Evolutionary conservation across 1,140 invertebrate species (phyloP).

Genomic region (Drosophila pseudoobscura): DNA sequence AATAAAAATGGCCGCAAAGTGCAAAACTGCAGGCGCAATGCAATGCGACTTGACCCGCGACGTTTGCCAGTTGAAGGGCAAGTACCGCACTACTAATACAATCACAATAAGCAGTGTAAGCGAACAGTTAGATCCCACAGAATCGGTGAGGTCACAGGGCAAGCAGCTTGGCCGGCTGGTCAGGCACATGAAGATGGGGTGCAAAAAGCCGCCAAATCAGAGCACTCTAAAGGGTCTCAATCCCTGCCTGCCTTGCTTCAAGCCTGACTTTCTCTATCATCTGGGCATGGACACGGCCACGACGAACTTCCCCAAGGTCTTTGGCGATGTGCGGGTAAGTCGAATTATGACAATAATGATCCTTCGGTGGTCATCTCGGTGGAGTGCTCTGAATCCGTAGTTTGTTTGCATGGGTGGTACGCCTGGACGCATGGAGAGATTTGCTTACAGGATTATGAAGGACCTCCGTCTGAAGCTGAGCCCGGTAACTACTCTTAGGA

Average conservation of each 20-base stretch:
- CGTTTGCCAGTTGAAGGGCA: too few relatives aligned
- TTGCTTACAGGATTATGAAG: constrained; percentile 50
- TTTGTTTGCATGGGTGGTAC: constrained; percentile 61
- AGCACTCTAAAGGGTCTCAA: constrained; percentile 32
- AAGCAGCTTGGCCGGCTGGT: constrained; percentile 48
- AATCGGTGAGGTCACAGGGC: constrained; percentile 51
- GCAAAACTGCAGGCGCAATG: too few relatives aligned
- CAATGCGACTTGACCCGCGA: too few relatives aligned
- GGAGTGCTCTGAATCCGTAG: constrained; percentile 9
- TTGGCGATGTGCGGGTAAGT: constrained; percentile 68
- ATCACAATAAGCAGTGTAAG: too few relatives aligned
- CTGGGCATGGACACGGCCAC: constrained; percentile 34
- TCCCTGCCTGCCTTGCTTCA: constrained; percentile 52
- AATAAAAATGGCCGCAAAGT: too few relatives aligned
- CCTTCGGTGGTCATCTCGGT: too few relatives aligned
- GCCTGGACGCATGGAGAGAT: constrained; percentile 34
- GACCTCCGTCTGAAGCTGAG: constrained; percentile 59
- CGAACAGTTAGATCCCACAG: constrained; percentile 16
- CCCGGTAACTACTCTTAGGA: constrained; percentile 30
- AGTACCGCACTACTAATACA: too few relatives aligned
- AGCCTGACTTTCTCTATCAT: constrained; percentile 55
- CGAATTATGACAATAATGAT: too few relatives aligned
- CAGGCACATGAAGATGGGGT: constrained; percentile 38
- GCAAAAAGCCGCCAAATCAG: constrained; percentile 9
- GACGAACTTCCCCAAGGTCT: constrained; percentile 53